A percentile compares a stretch with the other conserved stretches of the same genome.
These are phyloP conservation scores for Vulpes ferrilata DNA, from an alignment of 2,113 vertebrate species.

Conservation along the genomic window DNA sequence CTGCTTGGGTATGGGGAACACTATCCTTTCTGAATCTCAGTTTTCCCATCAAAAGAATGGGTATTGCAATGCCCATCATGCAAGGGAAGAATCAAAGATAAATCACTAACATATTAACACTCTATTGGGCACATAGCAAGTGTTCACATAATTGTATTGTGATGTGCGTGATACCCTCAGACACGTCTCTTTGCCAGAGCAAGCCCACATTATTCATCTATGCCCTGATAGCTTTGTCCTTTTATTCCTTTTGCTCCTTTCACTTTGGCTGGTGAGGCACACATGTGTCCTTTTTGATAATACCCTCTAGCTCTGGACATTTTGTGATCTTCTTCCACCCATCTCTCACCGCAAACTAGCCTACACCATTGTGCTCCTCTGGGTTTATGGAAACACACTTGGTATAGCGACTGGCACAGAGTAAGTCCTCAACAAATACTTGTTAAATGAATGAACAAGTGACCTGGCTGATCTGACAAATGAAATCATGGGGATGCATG, in stretches of 20 bases:
- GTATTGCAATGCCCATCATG: neutral
- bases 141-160: neutral
- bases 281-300: neutral
- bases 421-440: neutral
- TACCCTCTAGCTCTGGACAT: neutral
- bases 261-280: neutral
- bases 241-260: neutral
- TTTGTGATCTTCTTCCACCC: neutral
- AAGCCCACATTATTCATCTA: neutral
- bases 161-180: neutral
- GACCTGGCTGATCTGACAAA: neutral
- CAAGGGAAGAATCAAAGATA: neutral
- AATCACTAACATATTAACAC: neutral
- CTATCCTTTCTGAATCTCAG: neutral
- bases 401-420: neutral
- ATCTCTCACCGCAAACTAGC: neutral
- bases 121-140: neutral
- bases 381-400: neutral
- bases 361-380: neutral
- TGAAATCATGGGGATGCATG: neutral
- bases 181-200: neutral
- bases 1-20: neutral
- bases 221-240: neutral
- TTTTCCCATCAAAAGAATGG: constrained; percentile 39
- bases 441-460: neutral